Base-by-base conservation (phyloP, 92 coral and sea anemone species). In the Paragorgia papillata region DNA sequence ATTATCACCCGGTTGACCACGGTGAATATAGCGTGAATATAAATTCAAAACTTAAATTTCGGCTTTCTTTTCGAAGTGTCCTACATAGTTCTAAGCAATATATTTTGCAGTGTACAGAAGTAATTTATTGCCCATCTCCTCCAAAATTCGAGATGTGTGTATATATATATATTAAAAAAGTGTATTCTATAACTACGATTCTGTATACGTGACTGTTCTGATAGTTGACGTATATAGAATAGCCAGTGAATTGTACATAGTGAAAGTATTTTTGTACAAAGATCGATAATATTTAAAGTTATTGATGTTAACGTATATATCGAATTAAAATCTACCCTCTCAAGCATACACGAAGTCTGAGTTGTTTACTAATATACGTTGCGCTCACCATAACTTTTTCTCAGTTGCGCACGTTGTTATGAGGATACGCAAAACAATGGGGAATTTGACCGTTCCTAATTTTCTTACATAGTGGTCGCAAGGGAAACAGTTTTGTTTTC, bases 231-330 rank as follows among this genome's bases (percentile, higher is more conserved):
- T 2, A 15, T 2, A n/a, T 46, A n/a, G 2, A 46, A 46, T 46
- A 4, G 43, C 14, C 7, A 46, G 15, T 46, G 53, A 46, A 46
- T 46, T 46, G 53, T 46, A 46, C 53, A 46, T 46, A 46, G 53
- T 6, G 53, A 46, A 7, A 15, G 14, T 46, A 46, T 46, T 46
- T 46, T 46, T 46, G 53, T 46, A 46, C n/a, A 46, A 46, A 46
- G 53, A 46, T 46, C 15, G 15, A 46, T 15, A 59, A 39, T 44
- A 44, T 68, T 68, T 44, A 68, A 46, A 44, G 75, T 68, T 68
- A 68, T 44, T 68, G 41, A 67, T 18, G 59, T 68, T 44, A 49
- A 68, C 58, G n/a, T n/a, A 30, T 68, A 68, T 68, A 24, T 37
- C 0, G 32, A 68, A 49, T 44, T 68, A 44, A 68, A 68, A 68